phyloP scores from a whole-genome alignment of 2,888 invertebrate genomes.

The Heliconius charithonia region DNA sequence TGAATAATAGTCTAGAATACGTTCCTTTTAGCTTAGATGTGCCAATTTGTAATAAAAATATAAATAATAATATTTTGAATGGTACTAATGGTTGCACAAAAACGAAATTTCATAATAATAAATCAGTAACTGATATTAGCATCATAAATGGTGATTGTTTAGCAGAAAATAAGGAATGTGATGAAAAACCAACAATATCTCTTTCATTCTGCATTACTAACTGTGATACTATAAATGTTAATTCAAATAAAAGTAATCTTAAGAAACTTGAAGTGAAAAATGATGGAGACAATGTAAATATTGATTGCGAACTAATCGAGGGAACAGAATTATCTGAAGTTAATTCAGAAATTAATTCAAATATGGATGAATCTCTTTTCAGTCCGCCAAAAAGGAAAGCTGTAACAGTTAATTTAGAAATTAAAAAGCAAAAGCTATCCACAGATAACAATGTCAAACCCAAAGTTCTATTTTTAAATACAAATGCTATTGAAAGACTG shows the following conservation, averaged over 20 bases:
- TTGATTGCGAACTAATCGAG: conserved; percentile 67
- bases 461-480: conserved; percentile 80
- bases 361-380: conserved; percentile 36
- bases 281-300: conserved; percentile 54
- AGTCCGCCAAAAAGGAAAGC: conserved; percentile 59
- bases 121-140: conserved; percentile 54
- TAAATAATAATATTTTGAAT: conserved; percentile 17
- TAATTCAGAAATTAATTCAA: conserved; percentile 53
- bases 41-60: conserved; percentile 31
- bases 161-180: conserved; percentile 49
- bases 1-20: conserved; percentile 43
- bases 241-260: conserved; percentile 61
- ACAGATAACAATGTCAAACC: conserved; percentile 58
- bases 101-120: conserved; percentile 50
- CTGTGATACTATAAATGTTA: conserved; percentile 62
- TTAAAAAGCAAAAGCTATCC: conserved; percentile 69
- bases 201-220: conserved; percentile 64
- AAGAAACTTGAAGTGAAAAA: conserved; percentile 59
- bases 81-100: conserved; percentile 46
- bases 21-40: conserved; percentile 27
- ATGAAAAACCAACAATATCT: conserved; percentile 54
- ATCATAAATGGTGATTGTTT: conserved; percentile 51
- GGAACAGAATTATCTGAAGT: conserved; percentile 54
- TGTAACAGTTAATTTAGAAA: conserved; percentile 72
- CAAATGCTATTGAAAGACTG: conserved; percentile 74